phyloP scores from a whole-genome alignment of 2,797 vertebrate species.

The Adrianichthys oophorus region DNA sequence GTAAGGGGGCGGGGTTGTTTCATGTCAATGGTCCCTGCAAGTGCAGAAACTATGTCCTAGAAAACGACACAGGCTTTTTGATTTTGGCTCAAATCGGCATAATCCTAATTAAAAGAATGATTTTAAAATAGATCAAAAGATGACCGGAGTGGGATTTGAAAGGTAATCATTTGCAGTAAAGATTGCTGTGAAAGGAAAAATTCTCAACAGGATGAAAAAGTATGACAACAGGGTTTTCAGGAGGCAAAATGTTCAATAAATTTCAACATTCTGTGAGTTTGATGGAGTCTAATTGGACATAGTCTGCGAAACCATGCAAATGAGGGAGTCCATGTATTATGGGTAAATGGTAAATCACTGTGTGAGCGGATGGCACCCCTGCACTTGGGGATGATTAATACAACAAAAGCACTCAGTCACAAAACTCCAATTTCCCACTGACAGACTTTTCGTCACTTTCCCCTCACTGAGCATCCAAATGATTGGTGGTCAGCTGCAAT shows the following conservation, averaged over 20 bases:
- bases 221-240: conserved; percentile 33
- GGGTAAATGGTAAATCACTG: conserved; percentile 62
- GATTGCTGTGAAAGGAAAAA: conserved; percentile 21
- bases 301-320: conserved; percentile 66
- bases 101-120: too few relatives aligned
- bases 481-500: conserved; percentile 61
- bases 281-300: conserved; percentile 72
- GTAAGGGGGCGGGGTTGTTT: too few relatives aligned
- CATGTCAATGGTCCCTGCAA: too few relatives aligned
- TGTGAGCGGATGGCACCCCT: conserved; percentile 37
- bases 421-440: conserved; percentile 57
- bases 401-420: conserved; percentile 57
- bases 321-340: conserved; percentile 62
- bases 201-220: conserved; percentile 24
- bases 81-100: too few relatives aligned
- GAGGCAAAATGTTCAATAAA: conserved; percentile 55
- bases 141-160: too few relatives aligned
- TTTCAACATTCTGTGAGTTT: conserved; percentile 44
- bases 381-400: conserved; percentile 56
- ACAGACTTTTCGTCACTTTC: conserved; percentile 51
- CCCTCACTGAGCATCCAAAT: conserved; percentile 44
- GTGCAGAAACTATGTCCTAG: too few relatives aligned
- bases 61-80: too few relatives aligned
- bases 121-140: too few relatives aligned
- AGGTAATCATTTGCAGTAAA: too few relatives aligned